These are phyloP conservation scores for Parochlus steinenii DNA, from an alignment of 2,888 invertebrate genomes.

Conservation along the genomic window DNA sequence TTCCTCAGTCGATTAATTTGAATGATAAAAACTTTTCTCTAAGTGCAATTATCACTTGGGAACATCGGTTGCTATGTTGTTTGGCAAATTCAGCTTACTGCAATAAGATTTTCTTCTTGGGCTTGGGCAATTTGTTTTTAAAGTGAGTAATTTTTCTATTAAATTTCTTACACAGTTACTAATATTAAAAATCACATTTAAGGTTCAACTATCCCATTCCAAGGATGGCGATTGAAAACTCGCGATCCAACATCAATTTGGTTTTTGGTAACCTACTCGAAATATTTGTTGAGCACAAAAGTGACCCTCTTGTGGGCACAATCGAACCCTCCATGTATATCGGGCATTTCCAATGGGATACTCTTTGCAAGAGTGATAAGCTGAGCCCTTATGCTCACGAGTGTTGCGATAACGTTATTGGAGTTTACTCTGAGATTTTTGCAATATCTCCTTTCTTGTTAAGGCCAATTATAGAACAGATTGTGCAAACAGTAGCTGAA, in stretches of 20 bases:
- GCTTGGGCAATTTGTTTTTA: constrained; percentile 49
- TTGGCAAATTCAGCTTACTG: constrained; percentile 82
- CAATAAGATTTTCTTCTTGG: constrained; percentile 50
- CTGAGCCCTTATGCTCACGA: constrained; percentile 79
- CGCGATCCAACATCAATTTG: constrained; percentile 40
- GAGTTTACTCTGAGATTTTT: constrained; percentile 32
- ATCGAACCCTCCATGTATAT: constrained; percentile 94
- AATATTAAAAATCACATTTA: constrained; percentile 11
- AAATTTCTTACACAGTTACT: constrained; percentile 19
- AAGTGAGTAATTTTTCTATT: constrained; percentile 23
- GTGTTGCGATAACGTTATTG: constrained; percentile 62
- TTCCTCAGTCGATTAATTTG: constrained; percentile 18
- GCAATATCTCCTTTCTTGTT: constrained; percentile 60
- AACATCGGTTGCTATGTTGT: constrained; percentile 66
- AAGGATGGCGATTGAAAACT: constrained; percentile 47
- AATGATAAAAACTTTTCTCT: constrained; percentile 8
- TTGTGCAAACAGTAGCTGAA: constrained; percentile 84
- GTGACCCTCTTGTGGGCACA: constrained; percentile 87
- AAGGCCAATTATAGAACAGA: constrained; percentile 50
- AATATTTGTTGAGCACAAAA: constrained; percentile 74
- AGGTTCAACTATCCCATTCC: constrained; percentile 60
- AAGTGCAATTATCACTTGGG: constrained; percentile 35
- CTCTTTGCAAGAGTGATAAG: constrained; percentile 55
- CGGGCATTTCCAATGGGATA: constrained; percentile 74
- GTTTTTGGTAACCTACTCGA: constrained; percentile 42